A percentile compares a stretch with the other conserved stretches of the same genome.
phyloP scores from a whole-genome alignment of 2,797 vertebrate genomes.

The Microctenopoma stevenorrisi region DNA sequence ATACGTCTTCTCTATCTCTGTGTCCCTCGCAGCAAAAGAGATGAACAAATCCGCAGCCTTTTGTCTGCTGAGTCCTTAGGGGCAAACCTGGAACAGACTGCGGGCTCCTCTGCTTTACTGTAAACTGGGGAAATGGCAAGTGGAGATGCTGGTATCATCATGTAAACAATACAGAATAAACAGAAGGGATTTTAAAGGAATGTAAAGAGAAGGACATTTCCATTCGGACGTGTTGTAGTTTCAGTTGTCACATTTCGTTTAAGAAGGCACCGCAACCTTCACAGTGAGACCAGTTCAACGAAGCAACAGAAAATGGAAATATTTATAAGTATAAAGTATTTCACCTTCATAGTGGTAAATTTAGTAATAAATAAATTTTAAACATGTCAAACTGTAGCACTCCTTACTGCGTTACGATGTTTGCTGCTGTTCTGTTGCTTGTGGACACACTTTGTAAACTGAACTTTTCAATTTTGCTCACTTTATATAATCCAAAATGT shows the following conservation, averaged over 20 bases:
- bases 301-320: slow-evolving; percentile 18
- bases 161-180: slow-evolving; percentile 40
- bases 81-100: slow-evolving; percentile 59
- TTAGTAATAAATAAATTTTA: slow-evolving; percentile 25
- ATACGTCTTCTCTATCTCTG: slow-evolving; percentile 78
- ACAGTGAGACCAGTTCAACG: slow-evolving; percentile 59
- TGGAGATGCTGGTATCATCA: slow-evolving; percentile 39
- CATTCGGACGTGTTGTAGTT: slow-evolving; percentile 8
- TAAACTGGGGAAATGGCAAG: slow-evolving; percentile 48
- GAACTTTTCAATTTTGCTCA: slow-evolving; percentile 41
- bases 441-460: slow-evolving; percentile 21
- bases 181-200: slow-evolving; percentile 22
- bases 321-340: slow-evolving; percentile 30
- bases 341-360: slow-evolving; percentile 10
- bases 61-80: slow-evolving; percentile 69
- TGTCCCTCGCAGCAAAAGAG: slow-evolving; percentile 73
- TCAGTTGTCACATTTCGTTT: neutral
- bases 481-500: slow-evolving; percentile 44
- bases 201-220: slow-evolving; percentile 6
- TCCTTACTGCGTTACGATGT: slow-evolving; percentile 30
- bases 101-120: slow-evolving; percentile 50
- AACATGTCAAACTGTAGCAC: slow-evolving; percentile 9
- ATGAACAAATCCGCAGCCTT: slow-evolving; percentile 71
- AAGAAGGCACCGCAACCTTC: slow-evolving; percentile 45
- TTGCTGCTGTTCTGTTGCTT: slow-evolving; percentile 11